A percentile compares a stretch with the other conserved stretches of the same genome.
Conservation (phyloP, 2,888 invertebrate genomes). For the Sarcophaga variegata region DNA sequence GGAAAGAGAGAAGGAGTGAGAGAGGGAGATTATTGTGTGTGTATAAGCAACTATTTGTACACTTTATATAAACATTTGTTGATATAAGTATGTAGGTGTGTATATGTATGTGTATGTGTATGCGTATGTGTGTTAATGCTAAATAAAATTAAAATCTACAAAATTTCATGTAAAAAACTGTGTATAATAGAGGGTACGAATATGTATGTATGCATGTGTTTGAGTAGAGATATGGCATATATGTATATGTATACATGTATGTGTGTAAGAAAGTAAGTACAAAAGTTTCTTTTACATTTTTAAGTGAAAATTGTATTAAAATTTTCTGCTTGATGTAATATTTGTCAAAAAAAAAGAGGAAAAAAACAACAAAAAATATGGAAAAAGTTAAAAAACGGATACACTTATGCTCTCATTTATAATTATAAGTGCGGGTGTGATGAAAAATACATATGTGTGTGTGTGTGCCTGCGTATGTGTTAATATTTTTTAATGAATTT, state of each 20-base stretch:
- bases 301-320: slow-evolving; percentile 81
- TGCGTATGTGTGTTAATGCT: not conserved
- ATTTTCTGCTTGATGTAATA: slow-evolving; percentile 80
- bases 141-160: slow-evolving; percentile 49
- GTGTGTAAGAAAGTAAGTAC: slow-evolving; percentile 71
- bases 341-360: slow-evolving; percentile 73
- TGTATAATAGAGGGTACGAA: not conserved
- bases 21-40: too few species aligned
- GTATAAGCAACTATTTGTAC: slow-evolving; percentile 14
- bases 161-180: slow-evolving; percentile 35
- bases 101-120: too few species aligned
- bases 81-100: too few species aligned
- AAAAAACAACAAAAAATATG: slow-evolving; percentile 72
- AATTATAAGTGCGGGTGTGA: not conserved
- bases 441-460: not conserved
- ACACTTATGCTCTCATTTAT: slow-evolving; percentile 67
- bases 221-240: slow-evolving; percentile 28
- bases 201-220: slow-evolving; percentile 25
- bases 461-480: slow-evolving; percentile 71
- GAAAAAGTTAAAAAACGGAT: slow-evolving; percentile 61
- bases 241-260: slow-evolving; percentile 41
- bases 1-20: too few species aligned
- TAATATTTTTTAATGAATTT: slow-evolving; percentile 75
- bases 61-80: slow-evolving; percentile 16
- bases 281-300: slow-evolving; percentile 76